phyloP scores from a whole-genome alignment of 1,140 invertebrate genomes.

The Habropoda laboriosa region DNA sequence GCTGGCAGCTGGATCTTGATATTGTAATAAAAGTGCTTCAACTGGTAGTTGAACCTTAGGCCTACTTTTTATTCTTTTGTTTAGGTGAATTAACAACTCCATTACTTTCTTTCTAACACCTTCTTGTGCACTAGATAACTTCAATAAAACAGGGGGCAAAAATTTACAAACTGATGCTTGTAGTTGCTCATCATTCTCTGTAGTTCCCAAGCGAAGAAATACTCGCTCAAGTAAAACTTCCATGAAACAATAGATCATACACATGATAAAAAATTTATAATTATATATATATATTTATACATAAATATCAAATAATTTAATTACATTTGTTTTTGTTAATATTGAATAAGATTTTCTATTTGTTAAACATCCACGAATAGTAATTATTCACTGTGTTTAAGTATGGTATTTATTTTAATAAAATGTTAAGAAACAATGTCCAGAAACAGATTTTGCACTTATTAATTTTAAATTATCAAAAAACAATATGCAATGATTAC shows the following conservation, averaged over 20 bases:
- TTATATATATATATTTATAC: not conserved
- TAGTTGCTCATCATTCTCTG: conserved; percentile 94
- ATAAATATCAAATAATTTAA: not conserved
- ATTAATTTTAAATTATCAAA: not conserved
- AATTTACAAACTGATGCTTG: conserved; percentile 92
- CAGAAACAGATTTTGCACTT: not conserved
- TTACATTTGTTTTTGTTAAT: not conserved
- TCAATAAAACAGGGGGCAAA: conserved; percentile 93
- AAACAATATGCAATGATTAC: not conserved
- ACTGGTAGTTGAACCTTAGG: conserved; percentile 93
- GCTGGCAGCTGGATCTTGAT: conserved; percentile 89
- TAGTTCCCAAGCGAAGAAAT: conserved; percentile 92
- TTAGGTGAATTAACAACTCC: conserved; percentile 96
- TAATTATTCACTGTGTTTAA: not conserved
- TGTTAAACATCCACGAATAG: too few species aligned
- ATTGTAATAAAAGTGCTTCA: conserved; percentile 91
- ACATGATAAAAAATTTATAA: not conserved
- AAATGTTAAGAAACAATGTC: not conserved
- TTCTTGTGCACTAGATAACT: conserved; percentile 92
- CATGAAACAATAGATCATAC: conserved; percentile 24
- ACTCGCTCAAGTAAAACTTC: conserved; percentile 93
- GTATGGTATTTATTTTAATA: not conserved
- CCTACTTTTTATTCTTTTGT: conserved; percentile 92
- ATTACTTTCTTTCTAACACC: conserved; percentile 94
- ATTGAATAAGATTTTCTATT: not conserved